Conservation (phyloP, 2,888 invertebrate genomes). For the Drosophila diplacantha region DNA sequence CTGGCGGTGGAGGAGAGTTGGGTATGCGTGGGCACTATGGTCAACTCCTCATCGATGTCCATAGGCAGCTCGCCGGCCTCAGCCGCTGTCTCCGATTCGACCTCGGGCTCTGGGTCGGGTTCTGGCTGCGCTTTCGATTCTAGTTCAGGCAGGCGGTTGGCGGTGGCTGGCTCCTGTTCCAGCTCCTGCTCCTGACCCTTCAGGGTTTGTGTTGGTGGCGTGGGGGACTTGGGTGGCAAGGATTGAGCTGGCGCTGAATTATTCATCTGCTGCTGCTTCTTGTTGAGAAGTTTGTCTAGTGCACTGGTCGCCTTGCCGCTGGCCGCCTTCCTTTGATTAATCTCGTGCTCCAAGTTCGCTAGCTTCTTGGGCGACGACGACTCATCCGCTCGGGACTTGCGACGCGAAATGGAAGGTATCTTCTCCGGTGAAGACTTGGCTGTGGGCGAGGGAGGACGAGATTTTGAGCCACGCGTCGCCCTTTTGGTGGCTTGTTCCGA, state of each 20-base stretch:
- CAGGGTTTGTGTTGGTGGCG: neutral
- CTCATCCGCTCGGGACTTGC: constrained; percentile 54
- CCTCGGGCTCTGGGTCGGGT: constrained; percentile 28
- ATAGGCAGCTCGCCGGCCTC: constrained; percentile 72
- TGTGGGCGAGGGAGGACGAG: constrained; percentile 53
- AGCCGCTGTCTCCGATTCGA: constrained; percentile 51
- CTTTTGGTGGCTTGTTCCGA: constrained; percentile 50
- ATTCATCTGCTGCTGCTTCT: constrained; percentile 78
- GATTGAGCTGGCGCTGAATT: constrained; percentile 33
- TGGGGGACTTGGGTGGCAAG: constrained; percentile 13
- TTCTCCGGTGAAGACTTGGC: constrained; percentile 52
- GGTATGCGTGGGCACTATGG: constrained; percentile 68
- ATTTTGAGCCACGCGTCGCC: constrained; percentile 66
- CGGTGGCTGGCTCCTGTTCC: constrained; percentile 26
- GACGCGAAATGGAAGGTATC: constrained; percentile 16
- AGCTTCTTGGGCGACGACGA: constrained; percentile 56
- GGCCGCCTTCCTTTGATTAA: constrained; percentile 74
- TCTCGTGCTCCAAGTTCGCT: constrained; percentile 74
- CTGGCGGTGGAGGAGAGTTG: constrained; percentile 60
- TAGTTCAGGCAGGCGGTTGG: constrained; percentile 40
- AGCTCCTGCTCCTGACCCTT: constrained; percentile 7
- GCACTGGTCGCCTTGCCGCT: constrained; percentile 73
- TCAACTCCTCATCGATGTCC: constrained; percentile 75
- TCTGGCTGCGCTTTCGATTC: constrained; percentile 14
- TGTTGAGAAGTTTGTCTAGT: constrained; percentile 81